Evolutionary conservation across 2,797 vertebrate genomes (phyloP).

Genomic region (Anisognathus igniventris): DNA sequence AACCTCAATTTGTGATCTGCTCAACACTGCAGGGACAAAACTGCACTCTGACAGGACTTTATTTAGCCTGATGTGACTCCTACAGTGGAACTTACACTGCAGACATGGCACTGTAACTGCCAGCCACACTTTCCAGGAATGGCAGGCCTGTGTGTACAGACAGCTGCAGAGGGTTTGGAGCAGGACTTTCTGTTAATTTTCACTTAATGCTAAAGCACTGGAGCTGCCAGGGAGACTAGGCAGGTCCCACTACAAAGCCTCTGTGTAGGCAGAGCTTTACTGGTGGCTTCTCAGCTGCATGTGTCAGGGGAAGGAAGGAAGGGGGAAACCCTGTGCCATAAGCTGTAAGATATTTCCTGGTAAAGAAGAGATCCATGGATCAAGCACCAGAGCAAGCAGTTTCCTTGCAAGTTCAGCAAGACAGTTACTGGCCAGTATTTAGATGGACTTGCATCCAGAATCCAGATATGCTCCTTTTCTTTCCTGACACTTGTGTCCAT

Average conservation of each 20-base stretch:
- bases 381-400: not conserved
- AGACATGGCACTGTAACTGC: not conserved
- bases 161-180: not conserved
- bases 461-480: not conserved
- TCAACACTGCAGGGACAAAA: not conserved
- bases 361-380: not conserved
- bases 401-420: not conserved
- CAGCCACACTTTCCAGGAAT: conserved; percentile 43
- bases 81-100: not conserved
- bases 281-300: not conserved
- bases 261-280: not conserved
- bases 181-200: not conserved
- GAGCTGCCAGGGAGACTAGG: not conserved
- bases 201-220: not conserved
- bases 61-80: not conserved
- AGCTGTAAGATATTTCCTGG: not conserved
- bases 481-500: not conserved
- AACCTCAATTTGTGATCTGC: not conserved
- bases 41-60: not conserved
- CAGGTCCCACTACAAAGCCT: not conserved
- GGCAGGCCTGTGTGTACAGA: not conserved
- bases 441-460: not conserved
- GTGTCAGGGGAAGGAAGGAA: not conserved
- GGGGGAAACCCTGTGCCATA: not conserved
- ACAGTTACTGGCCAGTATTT: not conserved